Evolutionary conservation across 1,140 invertebrate genomes (phyloP).

Genomic region (Polypedilum vanderplanki): DNA sequence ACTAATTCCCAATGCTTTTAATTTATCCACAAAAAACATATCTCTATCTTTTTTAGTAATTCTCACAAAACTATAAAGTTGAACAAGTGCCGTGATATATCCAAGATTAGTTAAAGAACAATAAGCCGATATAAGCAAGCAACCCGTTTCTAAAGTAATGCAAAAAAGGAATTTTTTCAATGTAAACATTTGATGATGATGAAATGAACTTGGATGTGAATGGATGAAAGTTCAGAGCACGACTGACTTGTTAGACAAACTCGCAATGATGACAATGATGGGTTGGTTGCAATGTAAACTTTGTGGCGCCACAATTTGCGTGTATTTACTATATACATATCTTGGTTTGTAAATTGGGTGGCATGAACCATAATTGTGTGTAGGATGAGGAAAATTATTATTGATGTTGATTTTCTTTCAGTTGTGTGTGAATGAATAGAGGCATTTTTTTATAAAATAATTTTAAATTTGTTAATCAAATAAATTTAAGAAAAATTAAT

Average conservation of each 20-base stretch:
- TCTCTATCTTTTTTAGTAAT: neutral
- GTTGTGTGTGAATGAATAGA: no score
- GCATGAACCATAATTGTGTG: no score
- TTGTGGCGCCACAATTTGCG: no score
- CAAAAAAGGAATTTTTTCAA: slow-evolving; percentile 2
- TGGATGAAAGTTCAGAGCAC: neutral
- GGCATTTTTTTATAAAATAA: no score
- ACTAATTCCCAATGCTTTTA: neutral
- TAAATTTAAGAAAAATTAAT: no score
- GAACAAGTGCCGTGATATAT: neutral
- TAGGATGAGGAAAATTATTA: no score
- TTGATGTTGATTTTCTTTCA: no score
- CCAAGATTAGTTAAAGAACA: neutral
- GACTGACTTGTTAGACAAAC: neutral
- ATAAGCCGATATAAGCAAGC: neutral
- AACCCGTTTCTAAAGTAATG: neutral
- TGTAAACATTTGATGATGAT: neutral
- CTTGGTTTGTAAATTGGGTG: no score
- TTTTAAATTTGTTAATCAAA: no score
- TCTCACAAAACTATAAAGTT: neutral
- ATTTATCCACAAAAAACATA: neutral
- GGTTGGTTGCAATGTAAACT: no score
- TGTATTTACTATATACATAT: no score
- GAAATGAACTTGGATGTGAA: neutral
- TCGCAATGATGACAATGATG: no score